Conservation (phyloP, 2,888 invertebrate genomes). For the Cabera pusaria region DNA sequence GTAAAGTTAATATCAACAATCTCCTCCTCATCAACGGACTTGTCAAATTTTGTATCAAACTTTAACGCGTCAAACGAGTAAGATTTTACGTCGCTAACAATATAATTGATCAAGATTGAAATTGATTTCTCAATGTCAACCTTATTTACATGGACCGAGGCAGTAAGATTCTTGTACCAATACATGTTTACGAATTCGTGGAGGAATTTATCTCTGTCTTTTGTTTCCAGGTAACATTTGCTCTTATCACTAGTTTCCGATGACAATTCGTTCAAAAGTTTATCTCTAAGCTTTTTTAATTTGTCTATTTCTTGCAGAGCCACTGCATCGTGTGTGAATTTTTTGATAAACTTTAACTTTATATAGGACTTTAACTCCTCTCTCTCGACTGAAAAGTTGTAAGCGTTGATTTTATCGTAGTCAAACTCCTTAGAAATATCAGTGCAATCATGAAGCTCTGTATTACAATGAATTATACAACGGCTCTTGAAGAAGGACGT, state of each 20-base stretch:
- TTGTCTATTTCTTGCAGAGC: slow-evolving; percentile 43
- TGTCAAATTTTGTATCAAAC: slow-evolving; percentile 35
- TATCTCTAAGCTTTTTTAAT: slow-evolving; percentile 36
- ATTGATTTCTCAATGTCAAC: slow-evolving; percentile 45
- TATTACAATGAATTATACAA: slow-evolving; percentile 40
- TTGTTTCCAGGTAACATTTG: slow-evolving; percentile 34
- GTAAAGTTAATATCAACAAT: slow-evolving; percentile 40
- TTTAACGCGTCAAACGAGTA: slow-evolving; percentile 47
- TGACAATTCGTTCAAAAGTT: slow-evolving; percentile 33
- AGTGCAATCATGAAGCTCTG: slow-evolving; percentile 31
- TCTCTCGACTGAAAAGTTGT: slow-evolving; percentile 40
- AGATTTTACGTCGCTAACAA: slow-evolving; percentile 44
- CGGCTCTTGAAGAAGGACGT: slow-evolving; percentile 36
- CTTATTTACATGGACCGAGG: slow-evolving; percentile 20
- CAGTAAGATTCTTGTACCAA: slow-evolving; percentile 38
- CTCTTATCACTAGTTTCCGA: slow-evolving; percentile 6
- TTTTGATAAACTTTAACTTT: slow-evolving; percentile 41
- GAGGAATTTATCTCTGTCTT: slow-evolving; percentile 35
- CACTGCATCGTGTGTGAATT: slow-evolving; percentile 24
- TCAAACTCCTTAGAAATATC: slow-evolving; percentile 44
- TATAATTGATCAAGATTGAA: slow-evolving; percentile 48
- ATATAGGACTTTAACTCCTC: slow-evolving; percentile 45
- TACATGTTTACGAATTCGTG: slow-evolving; percentile 32
- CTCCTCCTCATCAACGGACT: slow-evolving; percentile 34
- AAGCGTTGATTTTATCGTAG: slow-evolving; percentile 38